A percentile compares a stretch with the other conserved stretches of the same genome.
Evolutionary conservation across 2,888 invertebrate species (phyloP).

Genomic region (Dynastes hyllus): DNA sequence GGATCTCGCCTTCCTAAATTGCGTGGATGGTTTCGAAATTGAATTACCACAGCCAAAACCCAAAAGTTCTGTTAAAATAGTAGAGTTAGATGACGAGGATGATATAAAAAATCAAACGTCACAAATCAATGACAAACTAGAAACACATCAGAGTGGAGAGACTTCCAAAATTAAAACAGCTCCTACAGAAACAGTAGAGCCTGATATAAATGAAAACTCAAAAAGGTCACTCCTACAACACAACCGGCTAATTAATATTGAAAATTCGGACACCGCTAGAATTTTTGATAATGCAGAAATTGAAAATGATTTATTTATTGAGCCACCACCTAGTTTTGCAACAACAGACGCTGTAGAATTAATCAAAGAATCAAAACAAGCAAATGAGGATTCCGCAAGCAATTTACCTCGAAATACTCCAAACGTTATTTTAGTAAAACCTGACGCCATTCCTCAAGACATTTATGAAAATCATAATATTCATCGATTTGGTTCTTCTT

Average conservation of each 20-base stretch:
- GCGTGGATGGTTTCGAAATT: slow-evolving; percentile 22
- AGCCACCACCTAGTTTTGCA: background rate
- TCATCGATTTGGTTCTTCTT: background rate
- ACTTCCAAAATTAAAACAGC: background rate
- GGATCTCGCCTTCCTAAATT: slow-evolving; percentile 37
- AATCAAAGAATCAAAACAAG: background rate
- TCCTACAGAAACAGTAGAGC: too few species aligned
- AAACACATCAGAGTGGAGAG: background rate
- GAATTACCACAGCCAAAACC: background rate
- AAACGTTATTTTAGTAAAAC: background rate
- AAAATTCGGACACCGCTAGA: too few species aligned
- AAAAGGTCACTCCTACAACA: too few species aligned
- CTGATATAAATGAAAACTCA: too few species aligned
- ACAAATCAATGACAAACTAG: background rate
- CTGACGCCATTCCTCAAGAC: background rate
- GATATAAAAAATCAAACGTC: background rate
- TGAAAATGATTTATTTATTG: background rate
- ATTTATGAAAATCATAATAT: background rate
- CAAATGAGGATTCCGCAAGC: background rate
- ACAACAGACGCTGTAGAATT: background rate
- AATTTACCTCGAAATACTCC: background rate
- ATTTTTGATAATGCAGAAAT: background rate
- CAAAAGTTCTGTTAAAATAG: background rate
- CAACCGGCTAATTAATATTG: too few species aligned
- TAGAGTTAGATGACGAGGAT: slow-evolving; percentile 12